Percentiles rank a stretch among this genome's conserved stretches.
Evolutionary conservation across 2,797 vertebrate species (phyloP).

Genomic region (Sebastes iracundus): DNA sequence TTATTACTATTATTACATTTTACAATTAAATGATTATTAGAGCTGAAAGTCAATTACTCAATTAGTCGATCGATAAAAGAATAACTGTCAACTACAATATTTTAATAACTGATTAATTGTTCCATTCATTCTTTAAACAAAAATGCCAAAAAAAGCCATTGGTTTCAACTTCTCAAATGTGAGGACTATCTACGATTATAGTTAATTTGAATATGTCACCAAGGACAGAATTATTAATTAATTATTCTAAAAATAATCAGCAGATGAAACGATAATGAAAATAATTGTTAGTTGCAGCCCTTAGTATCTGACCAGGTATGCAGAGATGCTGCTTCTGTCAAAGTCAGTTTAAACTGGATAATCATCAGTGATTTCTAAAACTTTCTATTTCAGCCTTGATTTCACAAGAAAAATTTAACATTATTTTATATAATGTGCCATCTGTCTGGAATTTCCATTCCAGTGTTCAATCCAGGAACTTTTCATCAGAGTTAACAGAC

Average conservation of each 20-base stretch:
- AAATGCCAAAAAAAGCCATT: not conserved
- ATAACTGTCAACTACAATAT: not conserved
- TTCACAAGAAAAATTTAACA: not conserved
- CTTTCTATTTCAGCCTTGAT: not conserved
- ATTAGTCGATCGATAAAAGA: not conserved
- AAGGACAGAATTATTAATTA: not conserved
- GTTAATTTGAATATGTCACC: too few species aligned
- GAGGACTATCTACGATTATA: not conserved
- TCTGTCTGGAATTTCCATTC: not conserved
- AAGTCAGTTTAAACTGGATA: not conserved
- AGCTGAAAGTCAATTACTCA: not conserved
- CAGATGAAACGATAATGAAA: not conserved
- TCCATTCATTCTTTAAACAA: not conserved
- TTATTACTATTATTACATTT: not conserved
- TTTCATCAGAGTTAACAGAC: slow-evolving; percentile 3
- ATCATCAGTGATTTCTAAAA: not conserved
- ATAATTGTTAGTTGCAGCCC: not conserved
- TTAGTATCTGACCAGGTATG: not conserved
- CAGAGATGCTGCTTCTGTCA: not conserved
- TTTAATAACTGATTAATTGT: not conserved
- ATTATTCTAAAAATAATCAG: not conserved
- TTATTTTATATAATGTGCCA: not conserved
- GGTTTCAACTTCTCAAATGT: not conserved
- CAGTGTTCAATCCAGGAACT: not conserved
- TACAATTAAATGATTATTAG: not conserved